Evolutionary conservation across 2,888 invertebrate genomes (phyloP).

Genomic region (Drosophila paracracens): DNA sequence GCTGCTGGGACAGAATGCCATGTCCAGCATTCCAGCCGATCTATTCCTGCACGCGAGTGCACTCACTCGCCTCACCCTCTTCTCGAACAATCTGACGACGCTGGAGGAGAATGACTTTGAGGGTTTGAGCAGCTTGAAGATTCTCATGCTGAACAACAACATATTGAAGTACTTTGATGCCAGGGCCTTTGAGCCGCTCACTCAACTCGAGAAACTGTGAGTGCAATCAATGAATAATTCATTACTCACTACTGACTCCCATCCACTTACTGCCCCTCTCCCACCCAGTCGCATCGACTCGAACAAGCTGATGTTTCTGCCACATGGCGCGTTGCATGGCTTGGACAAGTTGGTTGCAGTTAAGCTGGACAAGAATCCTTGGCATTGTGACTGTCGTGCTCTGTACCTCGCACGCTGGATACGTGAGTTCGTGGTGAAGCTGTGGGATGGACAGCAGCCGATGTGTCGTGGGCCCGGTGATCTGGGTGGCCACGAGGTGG

Average conservation of each 20-base stretch:
- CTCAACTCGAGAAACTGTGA: slow-evolving; percentile 86
- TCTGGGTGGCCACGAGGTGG: slow-evolving; percentile 86
- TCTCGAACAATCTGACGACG: slow-evolving; percentile 86
- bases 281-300: slow-evolving; percentile 86
- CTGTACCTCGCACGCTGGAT: slow-evolving; percentile 88
- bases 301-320: slow-evolving; percentile 88
- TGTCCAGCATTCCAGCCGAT: slow-evolving; percentile 85
- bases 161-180: slow-evolving; percentile 85
- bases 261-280: background rate
- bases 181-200: slow-evolving; percentile 84
- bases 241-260: background rate
- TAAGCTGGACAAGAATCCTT: slow-evolving; percentile 88
- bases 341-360: slow-evolving; percentile 87
- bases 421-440: slow-evolving; percentile 85
- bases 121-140: slow-evolving; percentile 85
- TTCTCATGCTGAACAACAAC: slow-evolving; percentile 88
- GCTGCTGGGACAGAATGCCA: slow-evolving; percentile 87
- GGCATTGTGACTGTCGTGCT: slow-evolving; percentile 88
- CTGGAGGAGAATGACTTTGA: slow-evolving; percentile 85
- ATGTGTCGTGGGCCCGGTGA: slow-evolving; percentile 86
- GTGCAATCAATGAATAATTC: slow-evolving; percentile 50
- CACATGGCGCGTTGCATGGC: slow-evolving; percentile 87
- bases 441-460: slow-evolving; percentile 86
- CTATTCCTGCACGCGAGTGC: slow-evolving; percentile 85
- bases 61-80: slow-evolving; percentile 86